Base-by-base conservation (phyloP, 1,140 invertebrate species). In the Megalopta genalis region DNA sequence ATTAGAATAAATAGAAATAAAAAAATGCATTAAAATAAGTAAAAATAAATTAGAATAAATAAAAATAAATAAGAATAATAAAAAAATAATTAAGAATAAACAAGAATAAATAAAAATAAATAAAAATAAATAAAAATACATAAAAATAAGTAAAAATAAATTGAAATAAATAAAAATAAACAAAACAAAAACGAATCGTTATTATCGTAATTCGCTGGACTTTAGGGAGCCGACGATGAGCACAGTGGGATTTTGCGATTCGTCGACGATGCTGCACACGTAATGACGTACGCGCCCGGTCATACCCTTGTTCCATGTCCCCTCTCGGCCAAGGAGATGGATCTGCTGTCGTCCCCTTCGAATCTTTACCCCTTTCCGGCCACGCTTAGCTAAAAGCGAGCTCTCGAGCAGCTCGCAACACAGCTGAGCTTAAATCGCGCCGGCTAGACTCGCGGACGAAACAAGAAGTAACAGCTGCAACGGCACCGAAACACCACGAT, bases 391-490 rank as follows among this genome's bases (percentile, higher is more conserved):
- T 49, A 46, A 76, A 76, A 76, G 62, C 70, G 71, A 72, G 71
- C 27, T 46, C 68, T 23, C 76, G 60, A 78, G 37, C 69, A 46
- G 37, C 66, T 71, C 83, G 65, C 64, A 76, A 80, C 42, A 46
- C 76, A 67, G 42, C 74, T 57, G 83, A 86, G 85, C 83, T 85
- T 79, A 71, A 86, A 74, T 77, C 80, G 81, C 65, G 69, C 68
- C 42, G 80, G 72, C 77, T 83, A 86, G 80, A 85, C 85, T 83
- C 84, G 77, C 77, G 70, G 83, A 70, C 68, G 75, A 84, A 86
- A 84, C 82, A 84, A 84, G 82, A 84, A 82, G 86, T 87, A 87
- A 87, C 86, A 87, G 85, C 86, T 87, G 86, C 82, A 80, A 71
- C 86, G 72, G 72, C 68, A 63, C 72, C 73, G 69, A 62, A 67